Percentiles rank a stretch among this genome's conserved stretches.
phyloP scores from a whole-genome alignment of 2,888 invertebrate species.

The Saturnia japonica region DNA sequence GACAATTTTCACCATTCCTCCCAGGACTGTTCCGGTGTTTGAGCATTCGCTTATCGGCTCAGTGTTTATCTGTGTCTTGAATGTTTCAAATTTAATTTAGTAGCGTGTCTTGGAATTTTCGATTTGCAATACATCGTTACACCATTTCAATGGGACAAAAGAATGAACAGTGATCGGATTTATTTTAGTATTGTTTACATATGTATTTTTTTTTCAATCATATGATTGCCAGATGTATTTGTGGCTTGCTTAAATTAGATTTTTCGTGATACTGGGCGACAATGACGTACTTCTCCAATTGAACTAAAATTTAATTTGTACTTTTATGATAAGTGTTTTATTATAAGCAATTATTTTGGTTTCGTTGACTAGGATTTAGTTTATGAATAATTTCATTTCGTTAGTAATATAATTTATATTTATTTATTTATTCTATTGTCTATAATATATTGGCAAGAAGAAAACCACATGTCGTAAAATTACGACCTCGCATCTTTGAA shows the following conservation, averaged over 20 bases:
- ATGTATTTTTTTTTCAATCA: not conserved
- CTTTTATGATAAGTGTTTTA: not conserved
- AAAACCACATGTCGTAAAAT: slow-evolving; percentile 45
- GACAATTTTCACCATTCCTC: slow-evolving; percentile 32
- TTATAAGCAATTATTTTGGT: not conserved
- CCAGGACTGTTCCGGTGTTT: slow-evolving; percentile 12
- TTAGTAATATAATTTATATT: not conserved
- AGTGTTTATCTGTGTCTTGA: slow-evolving; percentile 9
- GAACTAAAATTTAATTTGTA: not conserved
- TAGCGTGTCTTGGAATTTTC: slow-evolving; percentile 24
- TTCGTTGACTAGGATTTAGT: not conserved
- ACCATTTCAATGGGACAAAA: slow-evolving; percentile 4
- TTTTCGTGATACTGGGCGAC: not conserved
- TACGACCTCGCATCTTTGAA: slow-evolving; percentile 54
- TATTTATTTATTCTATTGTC: not conserved
- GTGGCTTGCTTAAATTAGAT: not conserved
- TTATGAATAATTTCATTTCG: not conserved
- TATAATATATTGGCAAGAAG: not conserved
- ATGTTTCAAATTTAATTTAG: slow-evolving; percentile 30
- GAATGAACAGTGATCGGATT: not conserved
- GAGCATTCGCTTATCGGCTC: slow-evolving; percentile 13
- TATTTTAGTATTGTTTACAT: not conserved
- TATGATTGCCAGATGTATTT: not conserved
- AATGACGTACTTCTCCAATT: no score
- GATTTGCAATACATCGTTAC: slow-evolving; percentile 20